A percentile compares a stretch with the other conserved stretches of the same genome.
Evolutionary conservation across 2,113 vertebrate genomes (phyloP).

Genomic region (Salvelinus fontinalis): DNA sequence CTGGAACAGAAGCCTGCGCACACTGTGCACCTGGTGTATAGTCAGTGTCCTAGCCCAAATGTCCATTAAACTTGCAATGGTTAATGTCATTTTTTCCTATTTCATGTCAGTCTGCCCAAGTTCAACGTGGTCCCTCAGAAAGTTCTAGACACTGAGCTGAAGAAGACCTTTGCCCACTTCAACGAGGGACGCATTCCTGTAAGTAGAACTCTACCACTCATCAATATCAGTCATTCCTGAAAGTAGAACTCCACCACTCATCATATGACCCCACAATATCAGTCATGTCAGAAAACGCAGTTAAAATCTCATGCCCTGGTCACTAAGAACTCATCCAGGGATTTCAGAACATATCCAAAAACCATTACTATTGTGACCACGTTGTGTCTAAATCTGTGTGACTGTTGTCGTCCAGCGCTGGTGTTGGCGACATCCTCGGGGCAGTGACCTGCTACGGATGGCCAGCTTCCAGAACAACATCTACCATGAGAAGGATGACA

Average conservation of each 20-base stretch:
- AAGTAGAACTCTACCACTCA: slow-evolving; percentile 61
- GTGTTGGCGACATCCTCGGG: slow-evolving; percentile 86
- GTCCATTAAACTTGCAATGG: not conserved
- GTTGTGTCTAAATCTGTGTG: not conserved
- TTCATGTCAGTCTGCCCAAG: slow-evolving; percentile 77
- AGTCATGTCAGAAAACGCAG: not conserved
- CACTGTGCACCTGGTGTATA: too few relatives aligned
- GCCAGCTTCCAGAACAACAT: slow-evolving; percentile 87
- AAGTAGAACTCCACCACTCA: slow-evolving; percentile 59
- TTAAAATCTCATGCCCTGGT: not conserved
- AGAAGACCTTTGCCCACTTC: slow-evolving; percentile 87
- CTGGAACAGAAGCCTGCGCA: too few relatives aligned
- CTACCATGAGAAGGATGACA: slow-evolving; percentile 88
- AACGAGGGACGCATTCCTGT: slow-evolving; percentile 89
- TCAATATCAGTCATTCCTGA: slow-evolving; percentile 74
- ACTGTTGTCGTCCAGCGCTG: slow-evolving; percentile 75
- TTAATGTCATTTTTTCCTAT: not conserved
- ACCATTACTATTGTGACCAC: not conserved
- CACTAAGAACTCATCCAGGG: not conserved
- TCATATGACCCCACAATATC: too few relatives aligned
- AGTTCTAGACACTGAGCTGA: slow-evolving; percentile 89
- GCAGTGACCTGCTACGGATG: slow-evolving; percentile 86
- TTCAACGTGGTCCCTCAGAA: slow-evolving; percentile 86
- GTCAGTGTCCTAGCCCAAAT: not conserved
- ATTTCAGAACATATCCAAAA: not conserved